Evolutionary conservation across 2,888 invertebrate species (phyloP).

Genomic region (Drosophila nigritarsus): DNA sequence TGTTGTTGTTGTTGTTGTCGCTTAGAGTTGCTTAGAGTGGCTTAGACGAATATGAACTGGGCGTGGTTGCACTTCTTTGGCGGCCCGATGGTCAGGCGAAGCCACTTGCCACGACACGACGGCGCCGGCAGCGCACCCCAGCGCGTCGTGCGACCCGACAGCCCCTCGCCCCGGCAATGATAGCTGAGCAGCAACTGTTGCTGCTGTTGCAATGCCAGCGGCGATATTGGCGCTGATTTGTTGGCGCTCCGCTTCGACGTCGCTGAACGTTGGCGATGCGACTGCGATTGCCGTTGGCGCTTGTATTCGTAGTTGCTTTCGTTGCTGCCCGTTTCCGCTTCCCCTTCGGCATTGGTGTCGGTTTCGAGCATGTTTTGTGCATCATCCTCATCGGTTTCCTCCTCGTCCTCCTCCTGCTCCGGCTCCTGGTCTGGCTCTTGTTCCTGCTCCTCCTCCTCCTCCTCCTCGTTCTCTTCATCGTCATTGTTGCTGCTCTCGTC

Average conservation of each 20-base stretch:
- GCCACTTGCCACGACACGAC: conserved; percentile 95
- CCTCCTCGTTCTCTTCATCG: conserved; percentile 44
- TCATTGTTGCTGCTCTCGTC: conserved; percentile 41
- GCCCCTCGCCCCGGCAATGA: conserved; percentile 93
- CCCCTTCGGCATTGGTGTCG: conserved; percentile 25
- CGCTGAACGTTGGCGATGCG: conserved; percentile 43
- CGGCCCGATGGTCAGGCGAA: conserved; percentile 86
- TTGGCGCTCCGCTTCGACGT: conserved; percentile 39
- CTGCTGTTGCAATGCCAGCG: conserved; percentile 41
- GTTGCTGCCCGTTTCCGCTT: conserved; percentile 51
- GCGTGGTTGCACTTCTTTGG: conserved; percentile 84
- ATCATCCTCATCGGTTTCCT: conserved; percentile 66
- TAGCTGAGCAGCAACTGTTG: conserved; percentile 65
- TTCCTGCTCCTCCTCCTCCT: conserved; percentile 49
- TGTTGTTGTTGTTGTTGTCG: background rate
- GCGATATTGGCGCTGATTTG: conserved; percentile 53
- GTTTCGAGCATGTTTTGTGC: conserved; percentile 63
- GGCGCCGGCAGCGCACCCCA: conserved; percentile 94
- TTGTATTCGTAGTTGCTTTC: conserved; percentile 69
- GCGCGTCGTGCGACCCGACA: conserved; percentile 90
- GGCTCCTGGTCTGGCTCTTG: conserved; percentile 11
- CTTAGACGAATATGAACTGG: conserved; percentile 85
- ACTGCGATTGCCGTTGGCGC: conserved; percentile 42
- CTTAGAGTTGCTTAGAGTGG: background rate
- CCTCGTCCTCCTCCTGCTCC: conserved; percentile 59